Conservation (phyloP, 2,797 vertebrate genomes). For the Hippopotamyrus pictus region DNA sequence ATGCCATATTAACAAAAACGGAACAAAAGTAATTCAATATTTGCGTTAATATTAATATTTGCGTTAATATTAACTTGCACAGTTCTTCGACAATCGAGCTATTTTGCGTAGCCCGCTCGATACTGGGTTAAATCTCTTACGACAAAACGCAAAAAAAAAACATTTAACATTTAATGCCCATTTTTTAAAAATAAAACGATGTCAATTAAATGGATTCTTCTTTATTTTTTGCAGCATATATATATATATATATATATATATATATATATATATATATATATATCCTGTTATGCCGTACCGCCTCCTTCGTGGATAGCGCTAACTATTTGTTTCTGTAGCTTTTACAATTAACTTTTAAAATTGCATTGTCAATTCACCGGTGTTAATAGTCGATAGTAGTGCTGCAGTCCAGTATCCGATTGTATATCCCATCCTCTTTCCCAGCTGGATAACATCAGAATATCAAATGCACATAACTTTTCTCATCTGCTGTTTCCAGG, state of each 20-base stretch:
- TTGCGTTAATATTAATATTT: not conserved
- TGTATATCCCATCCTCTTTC: not conserved
- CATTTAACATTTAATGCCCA: not conserved
- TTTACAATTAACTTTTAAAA: not conserved
- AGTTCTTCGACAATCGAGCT: not conserved
- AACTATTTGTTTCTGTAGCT: not conserved
- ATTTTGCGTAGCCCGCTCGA: not conserved
- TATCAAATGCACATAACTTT: not conserved
- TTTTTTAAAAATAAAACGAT: not conserved
- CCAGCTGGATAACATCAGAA: not conserved
- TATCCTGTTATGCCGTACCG: not conserved
- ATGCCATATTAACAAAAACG: conserved; percentile 53
- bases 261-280: too few species aligned
- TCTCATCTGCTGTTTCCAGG: not conserved
- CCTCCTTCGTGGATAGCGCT: not conserved
- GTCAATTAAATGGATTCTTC: not conserved
- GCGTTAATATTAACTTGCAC: not conserved
- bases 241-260: too few species aligned
- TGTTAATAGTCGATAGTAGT: not conserved
- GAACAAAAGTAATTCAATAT: not conserved
- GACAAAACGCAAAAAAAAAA: not conserved
- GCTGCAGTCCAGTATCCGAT: not conserved
- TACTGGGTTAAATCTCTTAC: not conserved
- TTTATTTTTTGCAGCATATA: not conserved
- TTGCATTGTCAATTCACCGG: not conserved